Percentiles rank a stretch among this genome's conserved stretches.
Conservation (phyloP, 2,888 invertebrate species). For the Atethmia centrago region DNA sequence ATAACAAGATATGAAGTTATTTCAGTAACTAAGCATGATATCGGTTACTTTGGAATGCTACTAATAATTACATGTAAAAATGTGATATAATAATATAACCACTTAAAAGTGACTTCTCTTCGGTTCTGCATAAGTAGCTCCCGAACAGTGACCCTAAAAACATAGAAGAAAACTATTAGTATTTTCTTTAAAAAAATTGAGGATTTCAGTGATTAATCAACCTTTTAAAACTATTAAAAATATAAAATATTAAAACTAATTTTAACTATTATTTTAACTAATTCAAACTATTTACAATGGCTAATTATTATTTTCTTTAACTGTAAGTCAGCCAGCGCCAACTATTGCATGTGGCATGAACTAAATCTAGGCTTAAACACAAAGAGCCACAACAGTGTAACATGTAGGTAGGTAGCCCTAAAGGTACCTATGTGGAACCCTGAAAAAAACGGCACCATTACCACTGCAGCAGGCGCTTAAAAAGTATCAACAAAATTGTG, state of each 20-base stretch:
- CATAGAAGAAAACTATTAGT: background rate
- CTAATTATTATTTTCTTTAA: background rate
- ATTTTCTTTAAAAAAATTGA: background rate
- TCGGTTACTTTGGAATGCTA: slow-evolving; percentile 58
- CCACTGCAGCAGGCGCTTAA: no score
- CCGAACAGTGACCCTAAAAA: slow-evolving; percentile 54
- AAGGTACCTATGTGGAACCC: no score
- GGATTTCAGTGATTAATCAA: background rate
- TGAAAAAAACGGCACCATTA: no score
- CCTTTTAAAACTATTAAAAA: background rate
- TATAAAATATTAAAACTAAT: no score
- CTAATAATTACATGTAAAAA: slow-evolving; percentile 28
- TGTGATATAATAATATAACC: slow-evolving; percentile 15
- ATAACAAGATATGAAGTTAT: slow-evolving; percentile 27
- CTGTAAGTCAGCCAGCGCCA: background rate
- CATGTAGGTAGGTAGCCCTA: no score
- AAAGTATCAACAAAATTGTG: background rate
- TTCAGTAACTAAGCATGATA: slow-evolving; percentile 14
- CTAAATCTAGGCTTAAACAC: no score
- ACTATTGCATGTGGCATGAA: background rate
- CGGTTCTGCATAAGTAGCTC: slow-evolving; percentile 28
- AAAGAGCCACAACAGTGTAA: background rate
- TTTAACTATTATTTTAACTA: no score
- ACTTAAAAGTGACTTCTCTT: slow-evolving; percentile 52
- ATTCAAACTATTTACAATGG: background rate